Evolutionary conservation across 2,797 vertebrate genomes (phyloP).

Genomic region (Astyanax mexicanus): DNA sequence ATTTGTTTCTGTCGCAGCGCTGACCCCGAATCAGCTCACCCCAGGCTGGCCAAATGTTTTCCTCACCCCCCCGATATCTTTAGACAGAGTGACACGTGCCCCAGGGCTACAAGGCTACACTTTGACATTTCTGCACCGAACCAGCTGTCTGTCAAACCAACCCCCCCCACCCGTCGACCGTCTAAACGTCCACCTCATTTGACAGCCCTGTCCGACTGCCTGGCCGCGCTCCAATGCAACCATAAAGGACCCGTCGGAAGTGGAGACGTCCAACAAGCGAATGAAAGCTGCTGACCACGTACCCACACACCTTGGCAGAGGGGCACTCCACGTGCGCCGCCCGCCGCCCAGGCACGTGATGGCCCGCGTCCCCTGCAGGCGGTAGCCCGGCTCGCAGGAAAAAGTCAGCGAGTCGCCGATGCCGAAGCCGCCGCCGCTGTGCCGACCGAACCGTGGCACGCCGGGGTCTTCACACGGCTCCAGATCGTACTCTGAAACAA

Average conservation of each 20-base stretch:
- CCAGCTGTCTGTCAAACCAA: slow-evolving; percentile 4
- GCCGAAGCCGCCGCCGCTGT: slow-evolving; percentile 87
- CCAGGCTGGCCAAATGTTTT: neutral
- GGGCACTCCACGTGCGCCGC: slow-evolving; percentile 97
- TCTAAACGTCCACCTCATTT: neutral
- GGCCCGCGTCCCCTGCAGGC: slow-evolving; percentile 89
- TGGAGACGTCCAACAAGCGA: slow-evolving; percentile 55
- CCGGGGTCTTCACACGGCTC: slow-evolving; percentile 96
- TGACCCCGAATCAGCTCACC: neutral
- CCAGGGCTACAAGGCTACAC: neutral
- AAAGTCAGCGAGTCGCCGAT: slow-evolving; percentile 91
- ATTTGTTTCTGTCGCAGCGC: neutral
- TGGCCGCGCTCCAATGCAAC: slow-evolving; percentile 44
- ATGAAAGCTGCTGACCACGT: slow-evolving; percentile 98
- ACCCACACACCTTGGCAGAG: slow-evolving; percentile 99
- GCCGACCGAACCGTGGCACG: slow-evolving; percentile 85
- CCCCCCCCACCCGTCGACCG: neutral
- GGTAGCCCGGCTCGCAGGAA: slow-evolving; percentile 91
- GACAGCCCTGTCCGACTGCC: neutral
- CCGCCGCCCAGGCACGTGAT: slow-evolving; percentile 95
- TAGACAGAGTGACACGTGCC: slow-evolving; percentile 6
- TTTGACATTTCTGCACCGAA: neutral
- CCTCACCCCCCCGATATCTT: neutral
- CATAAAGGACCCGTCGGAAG: slow-evolving; percentile 1
- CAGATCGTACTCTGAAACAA: slow-evolving; percentile 89